Evolutionary conservation across 2,888 invertebrate species (phyloP).

Genomic region (Pollenia griseotomentosa): DNA sequence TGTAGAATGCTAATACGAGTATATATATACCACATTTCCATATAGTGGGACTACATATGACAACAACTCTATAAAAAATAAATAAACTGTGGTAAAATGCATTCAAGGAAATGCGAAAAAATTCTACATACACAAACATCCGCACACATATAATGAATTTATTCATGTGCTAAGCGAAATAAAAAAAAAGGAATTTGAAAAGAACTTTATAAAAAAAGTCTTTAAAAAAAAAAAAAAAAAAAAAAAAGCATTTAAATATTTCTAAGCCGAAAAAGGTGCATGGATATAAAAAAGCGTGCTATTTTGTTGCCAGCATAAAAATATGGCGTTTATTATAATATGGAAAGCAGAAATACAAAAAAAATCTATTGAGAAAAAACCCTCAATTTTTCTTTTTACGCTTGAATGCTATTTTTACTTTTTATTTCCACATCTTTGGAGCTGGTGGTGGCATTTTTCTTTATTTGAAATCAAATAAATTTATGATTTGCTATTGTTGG

Average conservation of each 20-base stretch:
- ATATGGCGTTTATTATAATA: background rate
- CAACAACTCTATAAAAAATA: background rate
- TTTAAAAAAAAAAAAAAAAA: too few relatives aligned
- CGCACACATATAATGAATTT: conserved; percentile 25
- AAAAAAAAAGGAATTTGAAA: background rate
- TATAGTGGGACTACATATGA: background rate
- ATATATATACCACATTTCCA: background rate
- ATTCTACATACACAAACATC: background rate
- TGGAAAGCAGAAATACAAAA: background rate
- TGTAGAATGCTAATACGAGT: conserved; percentile 6
- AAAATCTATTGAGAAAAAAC: background rate
- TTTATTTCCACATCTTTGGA: conserved; percentile 21
- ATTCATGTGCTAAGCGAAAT: conserved; percentile 16
- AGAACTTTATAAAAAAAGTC: background rate
- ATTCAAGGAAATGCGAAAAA: conserved; percentile 1
- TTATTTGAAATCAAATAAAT: conserved; percentile 39
- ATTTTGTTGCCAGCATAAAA: conserved; percentile 13
- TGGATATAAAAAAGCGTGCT: background rate
- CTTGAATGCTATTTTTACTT: conserved; percentile 30
- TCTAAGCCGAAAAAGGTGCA: background rate
- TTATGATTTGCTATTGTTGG: conserved; percentile 34
- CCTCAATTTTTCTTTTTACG: conserved; percentile 19
- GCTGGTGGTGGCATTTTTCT: conserved; percentile 10
- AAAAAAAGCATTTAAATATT: conserved; percentile 11
- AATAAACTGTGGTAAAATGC: background rate